Percentiles rank a stretch among this genome's conserved stretches.
phyloP scores from a whole-genome alignment of 2,113 vertebrate genomes.

The Bufo gargarizans region DNA sequence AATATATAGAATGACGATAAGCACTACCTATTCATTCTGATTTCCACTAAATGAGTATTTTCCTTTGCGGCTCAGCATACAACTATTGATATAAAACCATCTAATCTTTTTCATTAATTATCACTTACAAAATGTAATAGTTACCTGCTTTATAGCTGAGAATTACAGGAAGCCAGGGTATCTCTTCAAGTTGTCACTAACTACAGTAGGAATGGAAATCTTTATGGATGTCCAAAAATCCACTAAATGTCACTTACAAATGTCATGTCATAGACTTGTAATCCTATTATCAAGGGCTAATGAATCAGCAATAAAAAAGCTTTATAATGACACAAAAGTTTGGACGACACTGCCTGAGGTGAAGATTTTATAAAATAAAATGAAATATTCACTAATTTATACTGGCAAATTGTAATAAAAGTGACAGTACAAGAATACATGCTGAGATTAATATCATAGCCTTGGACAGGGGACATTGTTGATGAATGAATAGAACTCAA shows the following conservation, averaged over 20 bases:
- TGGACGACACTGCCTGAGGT: background rate
- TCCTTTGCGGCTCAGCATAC: background rate
- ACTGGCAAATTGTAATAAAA: slow-evolving; percentile 28
- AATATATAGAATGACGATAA: background rate
- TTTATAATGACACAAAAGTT: slow-evolving; percentile 10
- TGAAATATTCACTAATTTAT: background rate
- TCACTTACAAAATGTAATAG: background rate
- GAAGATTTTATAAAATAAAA: slow-evolving; percentile 20
- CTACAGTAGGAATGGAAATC: slow-evolving; percentile 1
- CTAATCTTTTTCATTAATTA: background rate
- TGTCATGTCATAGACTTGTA: slow-evolving; percentile 40
- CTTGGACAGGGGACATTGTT: slow-evolving; percentile 2
- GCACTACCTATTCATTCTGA: background rate
- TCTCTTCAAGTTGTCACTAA: background rate
- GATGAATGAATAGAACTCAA: slow-evolving; percentile 6
- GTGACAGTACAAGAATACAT: slow-evolving; percentile 33
- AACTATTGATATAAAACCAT: background rate
- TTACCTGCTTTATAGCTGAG: background rate
- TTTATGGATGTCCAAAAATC: background rate
- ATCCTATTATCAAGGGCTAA: slow-evolving; percentile 20
- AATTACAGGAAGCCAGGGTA: background rate
- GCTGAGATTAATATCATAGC: slow-evolving; percentile 20
- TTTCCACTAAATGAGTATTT: background rate
- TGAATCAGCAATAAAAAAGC: too few relatives aligned
- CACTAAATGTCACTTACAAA: slow-evolving; percentile 38